These are phyloP conservation scores for Globodera ellingtonae DNA, from an alignment of 1,140 invertebrate species.

Conservation along the genomic window DNA sequence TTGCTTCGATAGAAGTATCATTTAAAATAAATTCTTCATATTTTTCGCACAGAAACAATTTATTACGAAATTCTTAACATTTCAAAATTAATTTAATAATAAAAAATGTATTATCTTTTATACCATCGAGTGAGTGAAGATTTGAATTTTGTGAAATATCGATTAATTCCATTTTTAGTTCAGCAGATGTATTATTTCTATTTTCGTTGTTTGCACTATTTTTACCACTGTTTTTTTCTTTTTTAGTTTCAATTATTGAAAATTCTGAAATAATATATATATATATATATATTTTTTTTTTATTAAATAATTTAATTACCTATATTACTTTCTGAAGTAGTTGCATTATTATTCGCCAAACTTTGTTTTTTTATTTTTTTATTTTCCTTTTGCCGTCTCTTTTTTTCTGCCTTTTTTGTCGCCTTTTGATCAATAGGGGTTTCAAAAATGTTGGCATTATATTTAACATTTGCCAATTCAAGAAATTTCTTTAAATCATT, in stretches of 20 bases:
- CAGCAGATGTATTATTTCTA: neutral
- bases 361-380: neutral
- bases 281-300: too few relatives aligned
- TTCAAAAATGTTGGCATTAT: neutral
- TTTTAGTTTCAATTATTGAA: neutral
- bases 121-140: neutral
- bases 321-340: neutral
- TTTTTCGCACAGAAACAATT: neutral
- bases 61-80: neutral
- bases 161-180: neutral
- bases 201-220: neutral
- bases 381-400: neutral
- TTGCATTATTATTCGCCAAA: neutral
- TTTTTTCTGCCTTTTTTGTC: neutral
- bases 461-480: neutral
- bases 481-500: neutral
- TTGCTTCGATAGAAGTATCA: neutral
- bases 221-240: neutral
- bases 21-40: neutral
- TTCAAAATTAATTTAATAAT: neutral
- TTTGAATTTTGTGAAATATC: neutral
- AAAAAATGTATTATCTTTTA: too few relatives aligned
- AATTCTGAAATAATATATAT: too few relatives aligned
- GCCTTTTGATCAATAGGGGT: neutral
- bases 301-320: too few relatives aligned